Conservation (phyloP, 2,113 vertebrate genomes). For the Nerophis ophidion region DNA sequence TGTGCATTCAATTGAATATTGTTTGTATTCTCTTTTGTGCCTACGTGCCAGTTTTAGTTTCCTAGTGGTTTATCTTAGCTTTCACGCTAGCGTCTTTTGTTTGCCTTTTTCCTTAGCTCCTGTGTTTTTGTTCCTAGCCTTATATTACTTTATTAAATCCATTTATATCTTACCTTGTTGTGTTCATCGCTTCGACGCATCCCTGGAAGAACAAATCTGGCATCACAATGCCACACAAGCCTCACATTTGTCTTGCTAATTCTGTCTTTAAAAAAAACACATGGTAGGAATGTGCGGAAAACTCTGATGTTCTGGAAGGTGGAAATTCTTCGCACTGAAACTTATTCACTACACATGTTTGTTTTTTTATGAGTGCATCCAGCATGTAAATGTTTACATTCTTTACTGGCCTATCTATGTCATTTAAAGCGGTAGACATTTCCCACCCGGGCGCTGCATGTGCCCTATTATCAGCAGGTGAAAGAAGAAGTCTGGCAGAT, state of each 20-base stretch:
- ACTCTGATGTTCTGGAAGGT: background rate
- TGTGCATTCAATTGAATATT: too few species aligned
- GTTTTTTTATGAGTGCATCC: constrained; percentile 2
- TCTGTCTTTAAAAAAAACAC: background rate
- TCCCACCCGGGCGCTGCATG: background rate
- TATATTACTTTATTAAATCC: too few species aligned
- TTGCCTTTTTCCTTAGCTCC: too few species aligned
- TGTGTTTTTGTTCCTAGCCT: too few species aligned
- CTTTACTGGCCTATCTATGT: constrained; percentile 15
- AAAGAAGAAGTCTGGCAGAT: constrained; percentile 42
- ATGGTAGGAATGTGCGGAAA: constrained; percentile 7
- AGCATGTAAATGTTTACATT: constrained; percentile 42
- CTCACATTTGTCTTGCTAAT: constrained; percentile 3
- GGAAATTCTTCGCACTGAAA: constrained; percentile 7
- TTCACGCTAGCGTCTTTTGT: too few species aligned
- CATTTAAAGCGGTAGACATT: constrained; percentile 42
- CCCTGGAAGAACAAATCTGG: too few species aligned
- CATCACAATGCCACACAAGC: too few species aligned
- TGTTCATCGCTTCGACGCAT: too few species aligned
- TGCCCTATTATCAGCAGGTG: constrained; percentile 47
- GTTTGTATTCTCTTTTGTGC: too few species aligned
- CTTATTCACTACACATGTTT: constrained; percentile 26
- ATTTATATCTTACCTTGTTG: too few species aligned
- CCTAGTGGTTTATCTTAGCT: too few species aligned
- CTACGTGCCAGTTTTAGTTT: too few species aligned